Conservation (phyloP, 2,888 invertebrate species). For the Phaonia tiefii region DNA sequence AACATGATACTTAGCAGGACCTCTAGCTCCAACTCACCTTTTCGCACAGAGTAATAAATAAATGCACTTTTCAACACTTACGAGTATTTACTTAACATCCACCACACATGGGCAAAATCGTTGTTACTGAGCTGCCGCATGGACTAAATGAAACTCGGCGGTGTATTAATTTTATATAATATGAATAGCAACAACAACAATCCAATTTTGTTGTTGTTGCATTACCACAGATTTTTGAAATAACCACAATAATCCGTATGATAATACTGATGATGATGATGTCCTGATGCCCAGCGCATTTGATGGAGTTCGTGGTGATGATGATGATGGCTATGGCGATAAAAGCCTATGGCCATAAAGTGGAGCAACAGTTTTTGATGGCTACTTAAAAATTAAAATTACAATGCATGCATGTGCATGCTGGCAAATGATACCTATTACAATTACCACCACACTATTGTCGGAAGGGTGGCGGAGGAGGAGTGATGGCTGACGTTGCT, state of each 20-base stretch:
- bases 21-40: not conserved
- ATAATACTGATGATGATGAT: slow-evolving; percentile 40
- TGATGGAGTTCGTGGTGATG: not conserved
- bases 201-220: slow-evolving; percentile 25
- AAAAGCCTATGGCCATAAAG: slow-evolving; percentile 60
- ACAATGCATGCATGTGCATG: slow-evolving; percentile 57
- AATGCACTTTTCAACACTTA: slow-evolving; percentile 65
- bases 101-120: slow-evolving; percentile 8
- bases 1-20: not conserved
- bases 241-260: slow-evolving; percentile 61
- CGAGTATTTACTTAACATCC: slow-evolving; percentile 21
- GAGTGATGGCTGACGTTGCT: slow-evolving; percentile 15
- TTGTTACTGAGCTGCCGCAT: slow-evolving; percentile 21
- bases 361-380: slow-evolving; percentile 67
- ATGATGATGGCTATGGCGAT: slow-evolving; percentile 22
- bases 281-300: slow-evolving; percentile 32
- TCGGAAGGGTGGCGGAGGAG: not conserved
- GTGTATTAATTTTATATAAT: slow-evolving; percentile 62
- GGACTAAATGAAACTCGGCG: slow-evolving; percentile 18
- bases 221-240: slow-evolving; percentile 63
- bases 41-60: slow-evolving; percentile 57
- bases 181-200: slow-evolving; percentile 42
- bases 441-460: slow-evolving; percentile 3
- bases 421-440: slow-evolving; percentile 38
- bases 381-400: slow-evolving; percentile 74